Evolutionary conservation across 1,140 invertebrate species (phyloP), one percentile per base, ranked within the genome.

Genomic region (Sogatella furcifera): DNA sequence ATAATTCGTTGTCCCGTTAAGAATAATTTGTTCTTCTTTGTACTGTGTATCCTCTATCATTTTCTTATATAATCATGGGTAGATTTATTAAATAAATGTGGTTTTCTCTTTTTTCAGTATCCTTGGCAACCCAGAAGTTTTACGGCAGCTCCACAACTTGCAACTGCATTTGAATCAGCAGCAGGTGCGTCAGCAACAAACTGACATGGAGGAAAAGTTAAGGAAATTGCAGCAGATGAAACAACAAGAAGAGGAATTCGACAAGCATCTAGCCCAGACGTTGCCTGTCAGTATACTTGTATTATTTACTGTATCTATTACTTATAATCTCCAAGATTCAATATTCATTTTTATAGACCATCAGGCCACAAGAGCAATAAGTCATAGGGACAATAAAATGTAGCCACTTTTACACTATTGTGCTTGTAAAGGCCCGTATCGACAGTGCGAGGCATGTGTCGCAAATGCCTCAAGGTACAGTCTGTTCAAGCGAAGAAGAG

Each of bases 241-340:
- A 61, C 81, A 85, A 65, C 84, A 86, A 62, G 86, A 88, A 66
- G 84, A 88, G 53, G 86, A 89, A 67, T 87, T 90, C 72, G 85
- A 90, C 69, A 85, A 86, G 69, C 85, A 89, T 72, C 74, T 87
- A 49, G 85, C 85, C 62, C 81, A 84, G 72, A 84, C 82, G 54
- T 78, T 84, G 61, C 80, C 81, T 62, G 81, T 83, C 70, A 77
- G 75, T 74, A 59, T 34, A 64, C 52, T n/a, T n/a, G n/a, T n/a
- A n/a, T n/a, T n/a, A 42, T 60, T 57, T 49, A 8, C 34, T 38
- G 11, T 38, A 46, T 64, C 17, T 62, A 43, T 43, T 62, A 5
- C 41, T 53, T 31, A 42, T 52, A 22, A 38, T 28, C 14, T 61
- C 24, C n/a, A n/a, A n/a, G n/a, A n/a, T n/a, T n/a, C n/a, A n/a